Percentiles rank a stretch among this genome's conserved stretches.
Conservation (phyloP, 2,797 vertebrate genomes). For the Morelia viridis region DNA sequence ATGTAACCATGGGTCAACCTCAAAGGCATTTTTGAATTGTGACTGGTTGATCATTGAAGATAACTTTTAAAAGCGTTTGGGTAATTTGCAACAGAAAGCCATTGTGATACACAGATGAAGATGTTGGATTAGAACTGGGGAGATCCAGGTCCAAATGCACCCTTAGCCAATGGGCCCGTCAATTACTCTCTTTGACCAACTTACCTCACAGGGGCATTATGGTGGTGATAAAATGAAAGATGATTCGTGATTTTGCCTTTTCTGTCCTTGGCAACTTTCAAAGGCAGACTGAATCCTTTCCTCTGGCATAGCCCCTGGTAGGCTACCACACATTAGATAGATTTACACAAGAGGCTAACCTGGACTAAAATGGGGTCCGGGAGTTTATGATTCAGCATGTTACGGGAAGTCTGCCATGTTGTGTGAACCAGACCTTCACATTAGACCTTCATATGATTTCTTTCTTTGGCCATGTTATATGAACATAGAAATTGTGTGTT, state of each 20-base stretch:
- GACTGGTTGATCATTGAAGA: neutral
- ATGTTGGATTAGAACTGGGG: neutral
- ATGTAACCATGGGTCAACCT: slow-evolving; percentile 33
- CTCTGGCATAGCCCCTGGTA: no score
- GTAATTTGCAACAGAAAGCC: neutral
- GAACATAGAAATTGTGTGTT: neutral
- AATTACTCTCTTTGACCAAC: neutral
- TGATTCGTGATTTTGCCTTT: slow-evolving; percentile 38
- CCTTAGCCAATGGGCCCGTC: neutral
- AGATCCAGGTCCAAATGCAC: neutral
- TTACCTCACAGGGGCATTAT: neutral
- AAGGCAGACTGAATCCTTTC: neutral
- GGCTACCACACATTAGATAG: neutral
- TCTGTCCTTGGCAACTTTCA: neutral
- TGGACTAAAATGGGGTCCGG: neutral
- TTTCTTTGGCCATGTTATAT: neutral
- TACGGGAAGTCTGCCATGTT: neutral
- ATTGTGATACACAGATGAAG: neutral
- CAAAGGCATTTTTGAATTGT: slow-evolving; percentile 22
- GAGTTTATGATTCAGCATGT: neutral
- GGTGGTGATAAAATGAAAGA: neutral
- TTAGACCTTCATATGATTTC: neutral
- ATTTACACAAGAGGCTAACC: neutral
- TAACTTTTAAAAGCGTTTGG: neutral
- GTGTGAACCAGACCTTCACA: neutral